A percentile compares a stretch with the other conserved stretches of the same genome.
Evolutionary conservation across 2,113 vertebrate species (phyloP).

Genomic region (Myotis davidii): DNA sequence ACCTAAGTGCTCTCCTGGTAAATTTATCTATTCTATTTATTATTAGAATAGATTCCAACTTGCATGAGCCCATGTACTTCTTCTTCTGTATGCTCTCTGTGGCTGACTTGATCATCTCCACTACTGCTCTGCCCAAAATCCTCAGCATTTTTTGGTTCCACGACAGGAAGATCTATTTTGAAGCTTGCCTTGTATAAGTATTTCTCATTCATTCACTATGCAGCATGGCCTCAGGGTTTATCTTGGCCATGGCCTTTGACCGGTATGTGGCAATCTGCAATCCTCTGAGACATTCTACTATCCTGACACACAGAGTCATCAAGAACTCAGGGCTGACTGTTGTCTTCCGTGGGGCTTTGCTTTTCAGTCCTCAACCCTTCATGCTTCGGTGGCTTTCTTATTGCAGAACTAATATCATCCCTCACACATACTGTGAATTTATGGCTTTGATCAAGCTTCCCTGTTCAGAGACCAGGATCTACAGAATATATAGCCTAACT

Average conservation of each 20-base stretch:
- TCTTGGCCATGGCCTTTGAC: conserved; percentile 61
- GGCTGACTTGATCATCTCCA: conserved; percentile 51
- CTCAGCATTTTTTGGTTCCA: conserved; percentile 69
- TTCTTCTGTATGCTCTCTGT: conserved; percentile 63
- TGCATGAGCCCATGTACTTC: conserved; percentile 65
- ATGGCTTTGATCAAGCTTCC: conserved; percentile 53
- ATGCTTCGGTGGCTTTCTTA: conserved; percentile 42
- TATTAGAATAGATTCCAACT: conserved; percentile 47
- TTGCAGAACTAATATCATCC: conserved; percentile 46
- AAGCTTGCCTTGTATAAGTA: conserved; percentile 63
- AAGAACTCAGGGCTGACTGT: background rate
- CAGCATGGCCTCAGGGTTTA: conserved; percentile 61
- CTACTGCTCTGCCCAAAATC: conserved; percentile 51
- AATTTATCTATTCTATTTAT: conserved; percentile 67
- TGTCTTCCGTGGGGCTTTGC: background rate
- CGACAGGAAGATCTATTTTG: conserved; percentile 53
- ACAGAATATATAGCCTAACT: conserved; percentile 48
- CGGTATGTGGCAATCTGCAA: conserved; percentile 56
- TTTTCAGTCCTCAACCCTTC: conserved; percentile 51
- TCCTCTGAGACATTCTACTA: conserved; percentile 40
- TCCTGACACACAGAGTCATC: conserved; percentile 47
- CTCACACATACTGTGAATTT: conserved; percentile 62
- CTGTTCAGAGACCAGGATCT: conserved; percentile 21
- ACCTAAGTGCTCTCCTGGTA: conserved; percentile 60
- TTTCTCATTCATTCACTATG: conserved; percentile 70